phyloP scores from a whole-genome alignment of 2,797 vertebrate genomes.

The Cryptoprocta ferox region DNA sequence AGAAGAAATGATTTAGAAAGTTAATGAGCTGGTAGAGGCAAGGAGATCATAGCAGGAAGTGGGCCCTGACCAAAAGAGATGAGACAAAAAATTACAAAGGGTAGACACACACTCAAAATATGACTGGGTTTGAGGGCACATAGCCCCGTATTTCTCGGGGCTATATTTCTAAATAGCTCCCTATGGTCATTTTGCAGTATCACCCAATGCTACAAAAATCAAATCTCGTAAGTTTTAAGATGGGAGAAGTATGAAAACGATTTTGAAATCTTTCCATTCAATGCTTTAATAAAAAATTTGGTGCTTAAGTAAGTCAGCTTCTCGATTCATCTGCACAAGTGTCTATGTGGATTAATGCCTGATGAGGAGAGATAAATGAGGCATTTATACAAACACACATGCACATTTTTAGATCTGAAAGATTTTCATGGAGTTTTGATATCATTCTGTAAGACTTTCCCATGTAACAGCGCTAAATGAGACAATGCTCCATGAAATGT shows the following conservation, averaged over 20 bases:
- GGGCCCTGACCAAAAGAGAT: neutral
- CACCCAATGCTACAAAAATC: neutral
- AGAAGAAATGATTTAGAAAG: slow-evolving; percentile 57
- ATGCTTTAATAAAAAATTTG: neutral
- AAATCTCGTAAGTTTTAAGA: neutral
- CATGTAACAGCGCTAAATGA: neutral
- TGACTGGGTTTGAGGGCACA: neutral
- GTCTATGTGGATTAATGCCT: neutral
- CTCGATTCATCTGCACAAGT: neutral
- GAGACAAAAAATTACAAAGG: neutral
- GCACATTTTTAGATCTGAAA: neutral
- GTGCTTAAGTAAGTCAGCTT: neutral
- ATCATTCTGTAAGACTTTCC: neutral
- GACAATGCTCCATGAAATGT: neutral
- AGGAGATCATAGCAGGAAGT: neutral
- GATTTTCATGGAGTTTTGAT: neutral
- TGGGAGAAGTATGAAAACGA: neutral
- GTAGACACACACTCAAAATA: neutral
- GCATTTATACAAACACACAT: neutral
- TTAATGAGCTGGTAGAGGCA: neutral
- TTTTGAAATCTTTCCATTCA: neutral
- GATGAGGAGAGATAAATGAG: neutral
- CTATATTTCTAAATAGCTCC: neutral
- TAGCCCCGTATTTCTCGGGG: neutral
- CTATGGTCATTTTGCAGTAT: neutral